Conservation (phyloP, 2,888 invertebrate species). For the Alsophila aescularia region DNA sequence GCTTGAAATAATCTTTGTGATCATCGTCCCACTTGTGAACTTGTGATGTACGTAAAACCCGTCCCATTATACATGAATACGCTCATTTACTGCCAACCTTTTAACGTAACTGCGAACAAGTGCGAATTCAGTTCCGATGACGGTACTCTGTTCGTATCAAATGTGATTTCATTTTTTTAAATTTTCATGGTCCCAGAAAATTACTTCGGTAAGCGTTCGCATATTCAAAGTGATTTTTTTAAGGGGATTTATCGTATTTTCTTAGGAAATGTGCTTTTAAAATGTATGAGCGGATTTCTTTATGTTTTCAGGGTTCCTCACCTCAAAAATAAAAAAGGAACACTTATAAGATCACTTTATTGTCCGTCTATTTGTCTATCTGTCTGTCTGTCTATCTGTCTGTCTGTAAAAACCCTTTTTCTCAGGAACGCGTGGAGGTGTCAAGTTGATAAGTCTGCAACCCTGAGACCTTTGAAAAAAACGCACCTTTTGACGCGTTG, state of each 20-base stretch:
- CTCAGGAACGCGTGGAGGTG: too few species aligned
- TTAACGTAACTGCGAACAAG: constrained; percentile 27
- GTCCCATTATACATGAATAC: constrained; percentile 23
- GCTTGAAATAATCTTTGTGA: too few species aligned
- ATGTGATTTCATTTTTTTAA: constrained; percentile 39
- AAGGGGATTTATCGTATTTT: constrained; percentile 27
- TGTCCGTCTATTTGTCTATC: too few species aligned
- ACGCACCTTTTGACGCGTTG: too few species aligned
- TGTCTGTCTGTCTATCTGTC: too few species aligned
- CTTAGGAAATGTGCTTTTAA: constrained; percentile 4
- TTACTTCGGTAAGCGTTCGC: constrained; percentile 29
- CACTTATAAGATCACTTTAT: too few species aligned
- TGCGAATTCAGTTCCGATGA: constrained; percentile 29
- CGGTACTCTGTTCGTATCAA: constrained; percentile 30
- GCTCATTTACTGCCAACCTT: constrained; percentile 21
- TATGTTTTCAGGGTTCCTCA: too few species aligned
- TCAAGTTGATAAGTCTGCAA: too few species aligned
- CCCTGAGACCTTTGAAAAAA: too few species aligned
- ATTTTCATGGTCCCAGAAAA: constrained; percentile 31
- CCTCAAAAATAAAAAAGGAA: too few species aligned
- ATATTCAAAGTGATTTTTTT: constrained; percentile 31
- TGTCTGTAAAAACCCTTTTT: too few species aligned
- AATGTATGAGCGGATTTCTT: background rate
- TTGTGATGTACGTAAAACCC: constrained; percentile 5
- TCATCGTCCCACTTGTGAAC: too few species aligned